phyloP scores from a whole-genome alignment of 2,797 vertebrate genomes.

The Clangula hyemalis region DNA sequence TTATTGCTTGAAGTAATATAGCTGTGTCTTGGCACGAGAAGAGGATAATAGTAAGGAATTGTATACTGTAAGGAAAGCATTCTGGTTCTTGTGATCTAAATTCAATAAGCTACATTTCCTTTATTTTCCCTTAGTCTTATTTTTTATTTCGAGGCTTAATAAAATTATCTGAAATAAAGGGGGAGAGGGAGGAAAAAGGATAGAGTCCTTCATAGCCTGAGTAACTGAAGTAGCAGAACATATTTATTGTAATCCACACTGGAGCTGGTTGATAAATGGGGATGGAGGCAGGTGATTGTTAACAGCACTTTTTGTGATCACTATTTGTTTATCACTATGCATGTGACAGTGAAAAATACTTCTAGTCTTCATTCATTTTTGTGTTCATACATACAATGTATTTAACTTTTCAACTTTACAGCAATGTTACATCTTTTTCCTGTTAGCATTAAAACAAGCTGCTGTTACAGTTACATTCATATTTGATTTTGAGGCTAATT shows the following conservation, averaged over 20 bases:
- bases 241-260: not conserved
- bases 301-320: not conserved
- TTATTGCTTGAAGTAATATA: not conserved
- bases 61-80: not conserved
- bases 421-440: not conserved
- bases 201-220: slow-evolving; percentile 64
- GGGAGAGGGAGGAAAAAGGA: slow-evolving; percentile 26
- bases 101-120: not conserved
- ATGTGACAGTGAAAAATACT: not conserved
- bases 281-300: too few relatives aligned
- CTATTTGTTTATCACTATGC: not conserved
- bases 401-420: not conserved
- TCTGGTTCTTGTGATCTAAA: not conserved
- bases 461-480: not conserved
- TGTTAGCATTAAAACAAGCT: not conserved
- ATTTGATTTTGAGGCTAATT: slow-evolving; percentile 1
- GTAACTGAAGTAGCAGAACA: slow-evolving; percentile 59
- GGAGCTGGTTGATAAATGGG: not conserved
- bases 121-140: not conserved
- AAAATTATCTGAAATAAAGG: not conserved
- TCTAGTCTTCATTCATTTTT: not conserved
- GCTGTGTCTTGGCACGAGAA: not conserved
- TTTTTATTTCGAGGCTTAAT: too few relatives aligned
- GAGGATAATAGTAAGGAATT: not conserved
- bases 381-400: not conserved